A percentile compares a stretch with the other conserved stretches of the same genome.
These are phyloP conservation scores for Strix uralensis DNA, from an alignment of 2,113 vertebrate genomes.

Conservation along the genomic window DNA sequence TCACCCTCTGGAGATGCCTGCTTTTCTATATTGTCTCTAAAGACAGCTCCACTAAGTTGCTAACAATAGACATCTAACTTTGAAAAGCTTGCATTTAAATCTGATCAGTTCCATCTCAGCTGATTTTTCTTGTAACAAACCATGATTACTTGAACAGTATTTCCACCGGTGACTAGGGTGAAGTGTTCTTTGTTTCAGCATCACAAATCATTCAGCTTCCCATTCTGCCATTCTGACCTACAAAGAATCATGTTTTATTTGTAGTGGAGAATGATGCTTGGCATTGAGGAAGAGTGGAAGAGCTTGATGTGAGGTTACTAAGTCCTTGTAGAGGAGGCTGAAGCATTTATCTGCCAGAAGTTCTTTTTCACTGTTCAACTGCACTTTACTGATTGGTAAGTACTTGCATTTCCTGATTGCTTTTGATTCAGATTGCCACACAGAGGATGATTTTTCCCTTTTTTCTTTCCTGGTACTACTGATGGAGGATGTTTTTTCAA, in stretches of 20 bases:
- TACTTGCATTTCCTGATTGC: slow-evolving; percentile 43
- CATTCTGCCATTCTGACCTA: background rate
- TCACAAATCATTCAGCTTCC: background rate
- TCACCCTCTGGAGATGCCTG: background rate
- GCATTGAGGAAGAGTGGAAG: background rate
- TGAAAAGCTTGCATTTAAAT: slow-evolving; percentile 34
- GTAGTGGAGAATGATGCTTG: background rate
- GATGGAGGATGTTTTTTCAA: background rate
- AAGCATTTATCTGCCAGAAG: background rate
- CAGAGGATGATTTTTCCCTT: background rate
- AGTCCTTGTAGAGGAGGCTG: background rate
- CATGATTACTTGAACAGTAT: background rate
- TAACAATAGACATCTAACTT: slow-evolving; percentile 31
- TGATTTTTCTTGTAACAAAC: slow-evolving; percentile 11
- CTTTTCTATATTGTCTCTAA: background rate
- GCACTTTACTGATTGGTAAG: slow-evolving; percentile 48
- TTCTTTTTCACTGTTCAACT: background rate
- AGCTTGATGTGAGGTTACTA: background rate
- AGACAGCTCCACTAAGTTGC: background rate
- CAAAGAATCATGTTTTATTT: background rate
- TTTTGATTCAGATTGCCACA: slow-evolving; percentile 43
- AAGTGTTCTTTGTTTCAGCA: slow-evolving; percentile 24
- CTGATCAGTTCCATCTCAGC: background rate
- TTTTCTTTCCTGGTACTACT: background rate
- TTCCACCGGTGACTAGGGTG: background rate